Conservation (phyloP, 2,797 vertebrate species). For the Margarornis squamiger region DNA sequence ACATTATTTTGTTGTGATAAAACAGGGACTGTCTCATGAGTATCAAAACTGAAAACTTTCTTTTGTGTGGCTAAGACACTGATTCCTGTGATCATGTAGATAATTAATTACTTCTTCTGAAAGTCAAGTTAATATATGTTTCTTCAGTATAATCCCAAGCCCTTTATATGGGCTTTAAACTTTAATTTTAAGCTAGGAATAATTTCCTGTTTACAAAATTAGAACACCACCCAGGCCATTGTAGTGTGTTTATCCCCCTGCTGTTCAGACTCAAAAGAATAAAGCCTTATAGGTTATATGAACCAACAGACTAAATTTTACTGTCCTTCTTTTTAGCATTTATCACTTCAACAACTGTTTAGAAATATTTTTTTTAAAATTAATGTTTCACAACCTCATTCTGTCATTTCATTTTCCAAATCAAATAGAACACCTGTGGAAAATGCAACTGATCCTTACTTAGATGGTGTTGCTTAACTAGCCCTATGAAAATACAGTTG, state of each 20-base stretch:
- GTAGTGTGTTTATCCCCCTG: fast-evolving
- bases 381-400: background rate
- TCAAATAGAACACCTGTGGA: background rate
- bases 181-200: background rate
- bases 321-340: background rate
- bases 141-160: background rate
- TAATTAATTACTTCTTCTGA: background rate
- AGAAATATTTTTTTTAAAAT: background rate
- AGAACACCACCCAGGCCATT: background rate
- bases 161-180: background rate
- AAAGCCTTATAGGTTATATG: background rate
- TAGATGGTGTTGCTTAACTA: background rate
- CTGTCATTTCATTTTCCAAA: background rate
- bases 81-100: background rate
- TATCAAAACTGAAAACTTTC: background rate
- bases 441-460: background rate
- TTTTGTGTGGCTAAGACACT: background rate
- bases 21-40: fast-evolving
- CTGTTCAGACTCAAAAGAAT: background rate
- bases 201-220: background rate
- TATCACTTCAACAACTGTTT: background rate
- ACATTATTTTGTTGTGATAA: background rate
- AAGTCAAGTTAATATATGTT: background rate
- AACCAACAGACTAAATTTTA: background rate
- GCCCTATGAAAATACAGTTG: background rate